Percentiles rank a stretch among this genome's conserved stretches.
Evolutionary conservation across 2,113 vertebrate genomes (phyloP).

Genomic region (Manacus vitellinus): DNA sequence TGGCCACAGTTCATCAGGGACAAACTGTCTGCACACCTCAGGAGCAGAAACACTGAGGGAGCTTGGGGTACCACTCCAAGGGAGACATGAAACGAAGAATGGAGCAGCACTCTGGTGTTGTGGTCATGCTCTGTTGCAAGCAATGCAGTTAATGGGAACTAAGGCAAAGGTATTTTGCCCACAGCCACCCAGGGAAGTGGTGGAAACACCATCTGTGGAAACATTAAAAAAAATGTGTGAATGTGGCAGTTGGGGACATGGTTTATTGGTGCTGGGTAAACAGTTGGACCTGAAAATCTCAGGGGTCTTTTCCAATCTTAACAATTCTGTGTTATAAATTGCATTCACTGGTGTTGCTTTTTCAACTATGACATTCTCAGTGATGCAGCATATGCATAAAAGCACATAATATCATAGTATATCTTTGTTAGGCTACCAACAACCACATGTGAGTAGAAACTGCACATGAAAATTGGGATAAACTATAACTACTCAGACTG

Average conservation of each 20-base stretch:
- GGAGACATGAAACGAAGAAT: too few relatives aligned
- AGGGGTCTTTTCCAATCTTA: not conserved
- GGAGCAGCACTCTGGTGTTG: too few relatives aligned
- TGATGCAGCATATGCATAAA: not conserved
- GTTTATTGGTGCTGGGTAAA: not conserved
- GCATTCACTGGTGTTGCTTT: not conserved
- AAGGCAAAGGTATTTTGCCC: not conserved
- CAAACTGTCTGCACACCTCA: too few relatives aligned
- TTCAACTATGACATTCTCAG: not conserved
- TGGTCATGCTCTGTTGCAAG: too few relatives aligned
- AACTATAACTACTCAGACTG: not conserved
- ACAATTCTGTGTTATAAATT: not conserved
- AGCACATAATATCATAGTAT: not conserved
- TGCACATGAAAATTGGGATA: not conserved
- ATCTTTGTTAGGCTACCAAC: not conserved
- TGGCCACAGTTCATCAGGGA: too few relatives aligned
- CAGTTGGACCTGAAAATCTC: not conserved
- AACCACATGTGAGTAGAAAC: not conserved
- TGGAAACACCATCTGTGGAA: not conserved
- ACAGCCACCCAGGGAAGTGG: not conserved
- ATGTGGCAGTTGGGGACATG: not conserved
- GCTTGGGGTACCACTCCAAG: too few relatives aligned
- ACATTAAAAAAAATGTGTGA: not conserved
- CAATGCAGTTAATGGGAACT: too few relatives aligned
- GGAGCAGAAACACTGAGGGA: too few relatives aligned